A percentile compares a stretch with the other conserved stretches of the same genome.
Conservation (phyloP, 2,888 invertebrate species). For the Tenthredo scrophulariae region DNA sequence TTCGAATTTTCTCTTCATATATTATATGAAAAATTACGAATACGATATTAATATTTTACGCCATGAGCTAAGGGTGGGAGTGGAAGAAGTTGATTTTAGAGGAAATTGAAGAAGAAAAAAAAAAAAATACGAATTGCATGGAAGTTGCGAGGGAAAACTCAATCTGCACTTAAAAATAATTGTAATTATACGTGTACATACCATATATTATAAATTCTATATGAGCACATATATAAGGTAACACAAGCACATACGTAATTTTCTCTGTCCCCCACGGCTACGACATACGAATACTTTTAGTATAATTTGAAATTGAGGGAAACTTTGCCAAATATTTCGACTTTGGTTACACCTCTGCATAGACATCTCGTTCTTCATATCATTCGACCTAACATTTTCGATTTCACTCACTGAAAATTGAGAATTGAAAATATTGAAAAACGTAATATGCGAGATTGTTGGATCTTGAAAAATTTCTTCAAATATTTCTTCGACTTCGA, state of each 20-base stretch:
- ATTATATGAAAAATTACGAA: not conserved
- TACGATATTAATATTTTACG: conserved; percentile 7
- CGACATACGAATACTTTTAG: not conserved
- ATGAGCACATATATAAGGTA: not conserved
- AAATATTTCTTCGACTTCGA: not conserved
- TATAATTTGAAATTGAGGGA: not conserved
- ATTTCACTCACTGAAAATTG: not conserved
- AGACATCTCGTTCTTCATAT: not conserved
- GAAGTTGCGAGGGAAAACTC: not conserved
- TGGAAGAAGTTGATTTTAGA: conserved; percentile 3
- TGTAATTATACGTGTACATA: conserved; percentile 7
- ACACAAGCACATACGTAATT: not conserved
- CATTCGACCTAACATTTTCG: not conserved
- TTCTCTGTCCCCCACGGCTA: not conserved
- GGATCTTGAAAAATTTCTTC: not conserved
- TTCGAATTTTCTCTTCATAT: not conserved
- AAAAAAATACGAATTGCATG: not conserved
- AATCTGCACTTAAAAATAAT: conserved; percentile 40
- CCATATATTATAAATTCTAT: not conserved
- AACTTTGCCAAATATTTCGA: not conserved
- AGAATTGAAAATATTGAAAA: not conserved
- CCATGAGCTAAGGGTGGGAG: not conserved
- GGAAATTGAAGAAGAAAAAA: not conserved
- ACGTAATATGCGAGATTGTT: no score
- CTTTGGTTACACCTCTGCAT: not conserved